Base-by-base conservation (phyloP, 1,140 invertebrate species). In the Scaptodrosophila lebanonensis region DNA sequence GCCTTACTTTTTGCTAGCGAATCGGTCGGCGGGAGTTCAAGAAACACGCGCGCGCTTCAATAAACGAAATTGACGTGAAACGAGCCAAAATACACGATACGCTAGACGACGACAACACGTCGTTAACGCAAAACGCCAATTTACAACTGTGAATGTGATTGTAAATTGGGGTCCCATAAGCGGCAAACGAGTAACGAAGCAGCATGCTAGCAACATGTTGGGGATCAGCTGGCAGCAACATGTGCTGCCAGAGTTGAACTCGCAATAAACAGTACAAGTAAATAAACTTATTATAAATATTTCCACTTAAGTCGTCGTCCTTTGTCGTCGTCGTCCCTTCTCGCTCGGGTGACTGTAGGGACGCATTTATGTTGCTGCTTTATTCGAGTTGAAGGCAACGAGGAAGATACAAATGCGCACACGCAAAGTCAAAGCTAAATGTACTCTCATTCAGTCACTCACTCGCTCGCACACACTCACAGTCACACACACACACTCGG, bases 251-350 rank as follows among this genome's bases (percentile, higher is more conserved):
- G 15, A 40, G 29, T 36, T 48, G 15, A 56, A 54, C 40, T 54
- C 38, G 33, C 33, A 47, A 56, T 42, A 56, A 66, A 72, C 53
- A 59, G 70, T 57, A 64, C 59, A 79, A 66, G 66, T 58, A 82
- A 82, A 82, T 82, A 82, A 82, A 82, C 75, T 70, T 82, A 82
- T 82, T 82, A 82, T 82, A 82, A 82, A 79, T 79, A 82, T 83
- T 76, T 82, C 69, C 75, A 82, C 75, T 82, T 82, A 82, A 64
- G 75, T 56, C 54, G 48, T 63, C 25, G 58, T 45, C 12, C 33
- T 49, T 32, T 58, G 61, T 29, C 25, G 39, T 13, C 30, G 47
- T 13, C 30, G 17, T n/a, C 13, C 17, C 9, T 47, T 30, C 13
- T 22, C 36, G 29, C 22, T 39, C 42, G 16, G 35, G 17, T 54